phyloP scores from a whole-genome alignment of 2,888 invertebrate genomes.

The Pammene aurita region DNA sequence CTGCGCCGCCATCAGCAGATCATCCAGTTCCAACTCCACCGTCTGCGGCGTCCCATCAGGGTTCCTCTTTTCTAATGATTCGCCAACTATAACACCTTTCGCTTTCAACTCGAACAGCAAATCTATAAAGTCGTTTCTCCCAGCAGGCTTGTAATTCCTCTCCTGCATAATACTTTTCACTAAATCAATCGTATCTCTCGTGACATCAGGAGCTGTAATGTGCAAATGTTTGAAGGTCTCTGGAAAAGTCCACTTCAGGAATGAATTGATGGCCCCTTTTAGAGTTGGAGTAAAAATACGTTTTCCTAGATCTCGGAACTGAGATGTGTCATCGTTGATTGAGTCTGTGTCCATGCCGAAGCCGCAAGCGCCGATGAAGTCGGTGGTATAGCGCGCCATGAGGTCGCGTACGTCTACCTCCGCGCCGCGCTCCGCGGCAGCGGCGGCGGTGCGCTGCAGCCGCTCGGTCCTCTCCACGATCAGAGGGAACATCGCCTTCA shows the following conservation, averaged over 20 bases:
- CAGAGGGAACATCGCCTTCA: constrained; percentile 71
- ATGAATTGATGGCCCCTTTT: neutral
- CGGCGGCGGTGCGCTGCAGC: constrained; percentile 50
- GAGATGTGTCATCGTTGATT: constrained; percentile 11
- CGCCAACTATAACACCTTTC: constrained; percentile 52
- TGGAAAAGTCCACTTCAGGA: constrained; percentile 50
- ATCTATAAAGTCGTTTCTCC: constrained; percentile 59
- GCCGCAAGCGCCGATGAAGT: constrained; percentile 56
- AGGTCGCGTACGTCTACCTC: constrained; percentile 54
- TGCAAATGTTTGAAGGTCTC: constrained; percentile 46
- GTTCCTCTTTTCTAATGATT: constrained; percentile 50
- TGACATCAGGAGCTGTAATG: constrained; percentile 46
- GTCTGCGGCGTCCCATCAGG: constrained; percentile 49
- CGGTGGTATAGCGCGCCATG: constrained; percentile 67
- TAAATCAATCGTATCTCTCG: constrained; percentile 48
- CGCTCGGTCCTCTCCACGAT: constrained; percentile 65
- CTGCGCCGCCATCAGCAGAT: constrained; percentile 55
- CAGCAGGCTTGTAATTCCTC: constrained; percentile 51
- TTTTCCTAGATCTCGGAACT: constrained; percentile 8
- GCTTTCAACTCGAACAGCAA: constrained; percentile 56
- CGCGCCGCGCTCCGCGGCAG: constrained; percentile 44
- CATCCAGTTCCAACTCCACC: constrained; percentile 54
- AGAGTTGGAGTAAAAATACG: constrained; percentile 7
- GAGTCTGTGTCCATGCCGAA: constrained; percentile 19
- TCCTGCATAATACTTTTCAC: constrained; percentile 49